phyloP scores from a whole-genome alignment of 2,797 vertebrate genomes.

The Hydrophis major region DNA sequence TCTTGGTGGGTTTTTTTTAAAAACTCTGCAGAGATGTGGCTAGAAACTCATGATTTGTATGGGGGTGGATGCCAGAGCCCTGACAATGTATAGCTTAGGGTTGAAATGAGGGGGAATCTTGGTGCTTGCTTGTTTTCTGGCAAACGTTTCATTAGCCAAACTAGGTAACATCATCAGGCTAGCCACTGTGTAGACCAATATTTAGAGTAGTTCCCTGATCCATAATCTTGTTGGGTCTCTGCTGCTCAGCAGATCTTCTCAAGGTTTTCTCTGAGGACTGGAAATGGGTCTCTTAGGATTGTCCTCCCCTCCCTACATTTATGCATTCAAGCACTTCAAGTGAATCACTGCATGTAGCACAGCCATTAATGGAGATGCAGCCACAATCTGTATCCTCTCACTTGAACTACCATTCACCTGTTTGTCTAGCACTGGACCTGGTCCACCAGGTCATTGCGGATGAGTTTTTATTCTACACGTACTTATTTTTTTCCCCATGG shows the following conservation, averaged over 20 bases:
- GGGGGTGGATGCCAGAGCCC: too few relatives aligned
- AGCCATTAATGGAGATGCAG: not conserved
- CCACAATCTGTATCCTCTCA: not conserved
- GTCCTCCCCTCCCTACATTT: not conserved
- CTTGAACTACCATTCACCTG: not conserved
- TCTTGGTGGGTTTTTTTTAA: too few relatives aligned
- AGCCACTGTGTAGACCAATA: not conserved
- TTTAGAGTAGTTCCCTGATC: not conserved
- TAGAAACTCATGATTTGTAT: too few relatives aligned
- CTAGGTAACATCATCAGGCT: too few relatives aligned
- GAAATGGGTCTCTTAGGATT: not conserved
- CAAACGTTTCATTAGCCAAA: too few relatives aligned
- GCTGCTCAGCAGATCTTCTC: not conserved
- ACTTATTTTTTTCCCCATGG: not conserved
- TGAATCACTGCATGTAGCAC: not conserved
- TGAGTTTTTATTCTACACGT: conserved; percentile 6
- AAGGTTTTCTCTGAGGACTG: not conserved
- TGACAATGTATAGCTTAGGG: not conserved
- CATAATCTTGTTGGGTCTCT: not conserved
- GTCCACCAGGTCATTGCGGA: not conserved
- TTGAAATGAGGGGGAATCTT: too few relatives aligned
- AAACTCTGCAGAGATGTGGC: too few relatives aligned
- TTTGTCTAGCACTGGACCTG: conserved; percentile 9
- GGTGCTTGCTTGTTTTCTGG: too few relatives aligned
- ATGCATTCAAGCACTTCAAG: not conserved